Percentiles rank a stretch among this genome's conserved stretches.
Conservation (phyloP, 2,888 invertebrate species). For the Sicus ferrugineus region DNA sequence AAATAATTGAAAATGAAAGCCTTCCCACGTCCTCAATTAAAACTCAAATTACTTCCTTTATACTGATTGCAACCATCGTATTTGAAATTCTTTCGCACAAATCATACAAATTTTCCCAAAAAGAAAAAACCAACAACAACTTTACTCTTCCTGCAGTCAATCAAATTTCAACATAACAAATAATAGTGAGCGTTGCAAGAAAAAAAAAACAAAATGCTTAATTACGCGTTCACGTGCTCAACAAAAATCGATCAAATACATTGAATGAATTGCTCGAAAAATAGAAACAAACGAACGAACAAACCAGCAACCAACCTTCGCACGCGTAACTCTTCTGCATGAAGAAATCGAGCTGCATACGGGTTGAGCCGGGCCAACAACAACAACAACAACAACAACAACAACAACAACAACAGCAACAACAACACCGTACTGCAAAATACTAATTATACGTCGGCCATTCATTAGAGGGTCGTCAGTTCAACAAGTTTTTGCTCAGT, state of each 20-base stretch:
- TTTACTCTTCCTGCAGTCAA: not conserved
- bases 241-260: constrained; percentile 22
- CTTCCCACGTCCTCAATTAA: not conserved
- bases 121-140: not conserved
- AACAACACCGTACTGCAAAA: not conserved
- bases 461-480: constrained; percentile 17
- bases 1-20: too few relatives aligned
- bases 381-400: not conserved
- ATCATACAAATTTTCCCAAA: not conserved
- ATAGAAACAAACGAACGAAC: constrained; percentile 7
- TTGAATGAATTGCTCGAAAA: not conserved
- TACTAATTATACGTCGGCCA: constrained; percentile 8
- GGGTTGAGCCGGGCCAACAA: not conserved
- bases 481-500: constrained; percentile 9
- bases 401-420: not conserved
- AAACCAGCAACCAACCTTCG: not conserved
- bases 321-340: not conserved
- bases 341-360: constrained; percentile 3
- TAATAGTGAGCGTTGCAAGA: not conserved
- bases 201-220: not conserved
- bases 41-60: not conserved
- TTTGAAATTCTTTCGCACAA: not conserved
- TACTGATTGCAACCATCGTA: not conserved
- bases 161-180: constrained; percentile 4
- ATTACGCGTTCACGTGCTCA: constrained; percentile 9